A percentile compares a stretch with the other conserved stretches of the same genome.
Evolutionary conservation across 1,140 invertebrate species (phyloP).

Genomic region (Xylocopa sonorina): DNA sequence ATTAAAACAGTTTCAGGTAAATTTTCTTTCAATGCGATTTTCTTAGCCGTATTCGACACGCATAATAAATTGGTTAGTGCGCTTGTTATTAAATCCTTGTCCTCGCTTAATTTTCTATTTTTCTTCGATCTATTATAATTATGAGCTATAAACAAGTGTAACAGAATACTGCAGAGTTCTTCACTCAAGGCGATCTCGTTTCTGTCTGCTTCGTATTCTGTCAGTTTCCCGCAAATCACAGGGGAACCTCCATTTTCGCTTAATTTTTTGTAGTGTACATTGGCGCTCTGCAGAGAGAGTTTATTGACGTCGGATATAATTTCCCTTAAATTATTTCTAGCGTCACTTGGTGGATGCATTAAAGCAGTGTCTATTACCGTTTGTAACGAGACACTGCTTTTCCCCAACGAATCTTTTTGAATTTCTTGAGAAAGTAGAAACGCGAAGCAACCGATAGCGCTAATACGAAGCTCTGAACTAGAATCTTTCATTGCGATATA

Average conservation of each 20-base stretch:
- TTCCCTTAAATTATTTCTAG: slow-evolving; percentile 48
- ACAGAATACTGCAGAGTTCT: slow-evolving; percentile 79
- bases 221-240: slow-evolving; percentile 3
- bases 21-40: slow-evolving; percentile 74
- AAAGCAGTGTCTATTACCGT: slow-evolving; percentile 61
- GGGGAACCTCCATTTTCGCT: slow-evolving; percentile 29
- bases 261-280: slow-evolving; percentile 39
- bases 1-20: slow-evolving; percentile 75
- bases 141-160: slow-evolving; percentile 80
- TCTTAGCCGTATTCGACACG: slow-evolving; percentile 80
- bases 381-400: slow-evolving; percentile 53
- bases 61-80: slow-evolving; percentile 80
- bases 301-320: slow-evolving; percentile 66
- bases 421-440: slow-evolving; percentile 75
- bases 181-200: slow-evolving; percentile 69
- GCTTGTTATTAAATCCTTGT: slow-evolving; percentile 76
- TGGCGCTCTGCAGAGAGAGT: slow-evolving; percentile 61
- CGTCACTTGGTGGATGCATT: not conserved
- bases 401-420: slow-evolving; percentile 67
- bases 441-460: slow-evolving; percentile 70
- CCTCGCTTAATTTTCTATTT: slow-evolving; percentile 67
- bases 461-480: slow-evolving; percentile 68
- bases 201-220: not conserved
- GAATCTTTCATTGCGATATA: slow-evolving; percentile 74
- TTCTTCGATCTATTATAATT: slow-evolving; percentile 75